Percentiles rank a stretch among this genome's conserved stretches.
phyloP scores from a whole-genome alignment of 1,140 invertebrate species.

The Drosophila chauvacae region DNA sequence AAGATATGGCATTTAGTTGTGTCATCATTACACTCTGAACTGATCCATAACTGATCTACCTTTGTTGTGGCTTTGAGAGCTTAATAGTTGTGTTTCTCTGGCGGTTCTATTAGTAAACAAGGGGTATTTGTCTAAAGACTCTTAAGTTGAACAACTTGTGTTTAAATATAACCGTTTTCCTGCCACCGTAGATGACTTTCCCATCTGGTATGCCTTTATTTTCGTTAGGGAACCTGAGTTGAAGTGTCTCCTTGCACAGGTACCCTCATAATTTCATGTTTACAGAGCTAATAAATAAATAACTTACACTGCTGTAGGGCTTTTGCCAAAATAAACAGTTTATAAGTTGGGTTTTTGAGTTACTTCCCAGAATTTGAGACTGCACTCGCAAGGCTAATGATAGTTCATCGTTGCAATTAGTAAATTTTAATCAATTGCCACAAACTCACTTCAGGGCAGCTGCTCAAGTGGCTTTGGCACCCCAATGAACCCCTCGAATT shows the following conservation, averaged over 20 bases:
- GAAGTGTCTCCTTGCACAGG: not conserved
- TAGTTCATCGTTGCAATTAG: conserved; percentile 10
- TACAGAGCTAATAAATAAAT: not conserved
- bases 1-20: conserved; percentile 16
- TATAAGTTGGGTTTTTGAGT: not conserved
- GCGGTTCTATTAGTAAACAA: not conserved
- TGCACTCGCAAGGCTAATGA: not conserved
- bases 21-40: conserved; percentile 19
- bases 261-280: not conserved
- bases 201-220: too few relatives aligned
- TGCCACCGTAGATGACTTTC: too few relatives aligned
- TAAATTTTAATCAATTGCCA: conserved; percentile 16
- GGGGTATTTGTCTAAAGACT: not conserved
- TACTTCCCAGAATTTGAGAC: not conserved
- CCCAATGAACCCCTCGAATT: conserved; percentile 3
- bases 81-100: not conserved
- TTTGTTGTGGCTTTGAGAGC: not conserved
- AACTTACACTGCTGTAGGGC: too few relatives aligned
- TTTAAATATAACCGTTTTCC: not conserved
- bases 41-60: conserved; percentile 4
- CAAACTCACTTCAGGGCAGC: not conserved
- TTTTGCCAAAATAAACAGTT: not conserved
- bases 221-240: too few relatives aligned
- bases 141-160: too few relatives aligned
- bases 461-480: conserved; percentile 1